Evolutionary conservation across 2,888 invertebrate species (phyloP), one percentile per base, ranked within the genome.

Genomic region (Eremobia ochroleuca): DNA sequence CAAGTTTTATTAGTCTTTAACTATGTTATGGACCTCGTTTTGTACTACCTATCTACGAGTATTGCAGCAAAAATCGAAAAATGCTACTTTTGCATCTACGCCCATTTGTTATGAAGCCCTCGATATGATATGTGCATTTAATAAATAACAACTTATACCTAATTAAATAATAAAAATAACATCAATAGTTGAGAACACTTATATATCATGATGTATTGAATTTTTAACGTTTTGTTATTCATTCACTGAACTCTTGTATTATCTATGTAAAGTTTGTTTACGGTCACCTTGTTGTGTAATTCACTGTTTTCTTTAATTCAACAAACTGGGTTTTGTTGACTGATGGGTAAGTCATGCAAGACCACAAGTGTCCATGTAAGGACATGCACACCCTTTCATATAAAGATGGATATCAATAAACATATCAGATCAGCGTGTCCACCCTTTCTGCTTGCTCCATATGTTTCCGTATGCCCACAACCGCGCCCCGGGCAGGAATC

Each of bases 401-500:
- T 4, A n/a, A 61, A 71, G 11, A 73, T 73, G 3, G 31, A 59
- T 46, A 49, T 74, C n/a, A 59, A 34, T 28, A 28, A 74, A 46
- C 31, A 9, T 76, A n/a, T 37, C 18, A 55, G 9, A 0, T 34
- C 5, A 55, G 62, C 68, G 40, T 37, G 65, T 4, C 67, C 58
- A 31, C n/a, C 18, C 25, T 59, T 34, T 77, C 68, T 73, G 61
- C 0, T 4, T 37, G 4, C 49, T 67, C 88, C 90, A 90, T 93
- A 83, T 91, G 76, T 90, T 78, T 59, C 43, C 64, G 40, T 2
- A 59, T 65, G 80, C 81, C 79, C 83, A 80, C 83, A 86, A 90
- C 88, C 88, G 85, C 89, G 93, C 94, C 94, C 87, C 85, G 76
- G 93, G 94, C 92, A 84, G 92, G 94, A 93, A 94, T 94, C 92